Percentiles rank a stretch among this genome's conserved stretches.
Evolutionary conservation across 2,888 invertebrate species (phyloP).

Genomic region (Oxyteleia sp.): DNA sequence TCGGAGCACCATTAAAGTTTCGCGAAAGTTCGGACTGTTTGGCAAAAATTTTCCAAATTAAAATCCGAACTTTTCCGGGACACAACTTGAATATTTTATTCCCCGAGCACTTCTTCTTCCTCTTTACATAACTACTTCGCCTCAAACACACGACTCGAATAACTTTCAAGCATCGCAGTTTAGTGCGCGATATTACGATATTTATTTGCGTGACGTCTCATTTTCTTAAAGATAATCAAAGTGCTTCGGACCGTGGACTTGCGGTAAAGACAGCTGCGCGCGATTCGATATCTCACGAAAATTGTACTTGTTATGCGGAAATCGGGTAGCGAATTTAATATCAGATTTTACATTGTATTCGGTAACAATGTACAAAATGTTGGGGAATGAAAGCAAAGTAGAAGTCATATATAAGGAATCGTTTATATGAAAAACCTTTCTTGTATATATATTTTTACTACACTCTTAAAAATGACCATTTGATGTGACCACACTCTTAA

Average conservation of each 20-base stretch:
- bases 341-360: no score
- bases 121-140: constrained; percentile 50
- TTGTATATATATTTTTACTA: no score
- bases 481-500: no score
- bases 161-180: constrained; percentile 45
- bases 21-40: constrained; percentile 44
- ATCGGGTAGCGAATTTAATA: no score
- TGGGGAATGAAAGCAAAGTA: no score
- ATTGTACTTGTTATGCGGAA: no score
- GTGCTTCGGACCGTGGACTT: not conserved
- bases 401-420: no score
- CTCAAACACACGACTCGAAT: constrained; percentile 50
- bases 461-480: no score
- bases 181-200: constrained; percentile 32
- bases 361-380: no score
- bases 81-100: constrained; percentile 60
- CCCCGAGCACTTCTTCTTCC: constrained; percentile 20
- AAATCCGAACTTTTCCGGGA: constrained; percentile 50
- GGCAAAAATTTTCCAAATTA: constrained; percentile 58
- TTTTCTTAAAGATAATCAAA: constrained; percentile 16
- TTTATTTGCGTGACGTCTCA: constrained; percentile 31
- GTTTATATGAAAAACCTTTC: no score
- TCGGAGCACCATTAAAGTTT: constrained; percentile 55
- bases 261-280: no score
- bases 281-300: no score